Evolutionary conservation across 2,888 invertebrate genomes (phyloP).

Genomic region (Epiblema foenella): DNA sequence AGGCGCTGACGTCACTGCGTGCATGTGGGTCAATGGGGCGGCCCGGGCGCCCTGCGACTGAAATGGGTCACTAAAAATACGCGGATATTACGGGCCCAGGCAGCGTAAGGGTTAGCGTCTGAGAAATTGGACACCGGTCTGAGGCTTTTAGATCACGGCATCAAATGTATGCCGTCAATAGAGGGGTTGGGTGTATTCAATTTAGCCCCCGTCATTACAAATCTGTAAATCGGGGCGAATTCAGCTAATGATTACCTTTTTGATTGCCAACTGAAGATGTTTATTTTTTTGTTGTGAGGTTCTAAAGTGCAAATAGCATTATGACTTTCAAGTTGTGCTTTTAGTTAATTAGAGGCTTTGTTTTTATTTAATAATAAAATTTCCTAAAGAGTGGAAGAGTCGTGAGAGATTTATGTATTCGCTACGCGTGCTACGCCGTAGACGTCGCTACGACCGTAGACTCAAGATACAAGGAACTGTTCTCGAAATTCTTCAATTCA

Average conservation of each 20-base stretch:
- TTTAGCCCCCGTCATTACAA: neutral
- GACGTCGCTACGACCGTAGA: constrained; percentile 25
- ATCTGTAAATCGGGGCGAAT: neutral
- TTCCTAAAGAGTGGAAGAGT: too few species aligned
- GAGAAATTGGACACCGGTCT: neutral
- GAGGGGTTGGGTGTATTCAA: constrained; percentile 2
- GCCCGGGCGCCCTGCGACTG: constrained; percentile 72
- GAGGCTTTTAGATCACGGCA: constrained; percentile 1
- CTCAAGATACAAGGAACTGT: constrained; percentile 22
- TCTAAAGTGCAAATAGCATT: neutral
- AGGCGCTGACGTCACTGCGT: constrained; percentile 56
- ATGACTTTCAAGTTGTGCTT: neutral
- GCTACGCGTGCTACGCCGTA: constrained; percentile 37
- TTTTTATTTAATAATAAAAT: neutral
- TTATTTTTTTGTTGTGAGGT: too few species aligned
- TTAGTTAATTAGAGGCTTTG: neutral
- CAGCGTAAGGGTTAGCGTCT: constrained; percentile 13
- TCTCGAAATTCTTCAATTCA: constrained; percentile 9
- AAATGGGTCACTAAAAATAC: constrained; percentile 80
- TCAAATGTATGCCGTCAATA: constrained; percentile 13
- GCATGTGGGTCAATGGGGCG: constrained; percentile 80
- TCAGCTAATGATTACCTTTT: neutral
- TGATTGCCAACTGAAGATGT: neutral
- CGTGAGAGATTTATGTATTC: neutral
- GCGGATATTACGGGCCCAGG: constrained; percentile 52